Conservation (phyloP, 92 coral and sea anemone species). For the Palythoa caribaeorum region DNA sequence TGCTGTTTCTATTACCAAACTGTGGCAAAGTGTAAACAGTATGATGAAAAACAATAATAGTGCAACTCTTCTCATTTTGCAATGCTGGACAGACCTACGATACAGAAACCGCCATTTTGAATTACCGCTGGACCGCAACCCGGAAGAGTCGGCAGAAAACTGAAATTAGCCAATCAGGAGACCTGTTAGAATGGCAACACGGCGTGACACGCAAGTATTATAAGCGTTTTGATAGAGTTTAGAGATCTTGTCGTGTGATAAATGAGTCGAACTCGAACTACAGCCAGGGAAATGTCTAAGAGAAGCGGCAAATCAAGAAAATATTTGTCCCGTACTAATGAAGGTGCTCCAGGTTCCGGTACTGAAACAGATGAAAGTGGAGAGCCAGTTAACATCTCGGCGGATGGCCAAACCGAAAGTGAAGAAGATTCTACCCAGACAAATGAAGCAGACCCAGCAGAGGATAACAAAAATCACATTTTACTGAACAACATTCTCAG, state of each 20-base stretch:
- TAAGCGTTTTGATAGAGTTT: no score
- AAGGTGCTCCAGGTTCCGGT: neutral
- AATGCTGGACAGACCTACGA: neutral
- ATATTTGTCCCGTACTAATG: no score
- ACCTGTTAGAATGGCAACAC: neutral
- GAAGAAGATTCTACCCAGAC: no score
- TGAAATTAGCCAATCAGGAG: neutral
- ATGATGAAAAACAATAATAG: neutral
- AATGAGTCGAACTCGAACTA: slow-evolving; percentile 3
- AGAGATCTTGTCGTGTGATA: no score
- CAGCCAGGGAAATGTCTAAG: neutral
- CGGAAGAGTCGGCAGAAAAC: neutral
- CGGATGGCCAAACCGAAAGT: no score
- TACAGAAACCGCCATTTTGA: neutral
- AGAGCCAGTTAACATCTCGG: neutral
- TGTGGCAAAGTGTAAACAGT: neutral
- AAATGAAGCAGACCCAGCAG: no score
- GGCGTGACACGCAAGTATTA: neutral
- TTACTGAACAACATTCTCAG: neutral
- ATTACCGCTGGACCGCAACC: neutral
- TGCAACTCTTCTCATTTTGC: neutral
- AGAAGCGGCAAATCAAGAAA: neutral
- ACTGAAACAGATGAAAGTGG: neutral
- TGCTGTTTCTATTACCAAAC: neutral
- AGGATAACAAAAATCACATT: no score